Base-by-base conservation (phyloP, 2,888 invertebrate genomes). In the Stramonita haemastoma region DNA sequence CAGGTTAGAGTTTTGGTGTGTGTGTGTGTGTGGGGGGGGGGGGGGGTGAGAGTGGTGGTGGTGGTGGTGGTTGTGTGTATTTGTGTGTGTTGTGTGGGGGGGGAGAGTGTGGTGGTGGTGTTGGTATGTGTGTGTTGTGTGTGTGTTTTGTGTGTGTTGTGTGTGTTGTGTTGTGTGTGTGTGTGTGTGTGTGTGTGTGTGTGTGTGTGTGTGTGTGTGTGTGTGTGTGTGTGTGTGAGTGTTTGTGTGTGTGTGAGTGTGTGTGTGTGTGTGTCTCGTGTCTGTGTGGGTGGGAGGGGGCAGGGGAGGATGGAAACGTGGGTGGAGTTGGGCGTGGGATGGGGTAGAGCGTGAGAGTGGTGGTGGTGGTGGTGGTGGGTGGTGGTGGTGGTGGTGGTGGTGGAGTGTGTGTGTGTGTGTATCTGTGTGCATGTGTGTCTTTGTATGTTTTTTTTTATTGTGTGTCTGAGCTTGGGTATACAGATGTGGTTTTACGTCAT, bases 1-100 rank as follows among this genome's bases (percentile, higher is more conserved):
- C 89, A 95, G 96, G 94, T 95, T 87, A 83, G n/a, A 22, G n/a
- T 73, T n/a, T 73, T 1, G 73, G 26, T 73, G 29, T 17, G 66
- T 66, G 66, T 66, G 66, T 66, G 66, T 66, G 26, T 73, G 26
- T 29, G 2, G 73, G 22, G 26, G 73, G 8, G 73, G 73, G 22
- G 11, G 8, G 26, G 73, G 73, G 73, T 73, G 73, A n/a, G 73
- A 2, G 1, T 73, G n/a, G 22, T 70, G n/a, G 73, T 26, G 11
- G 11, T 13, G 17, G 66, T 66, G 66, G 17, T 4, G 17, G 66
- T 13, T 17, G 17, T 2, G 13, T 66, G 66, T 66, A 13, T 66
- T 4, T 66, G 66, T 66, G 66, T 66, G 66, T 66, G 66, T n/a
- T 66, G 66, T 66, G 66, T 66, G 66, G 17, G 5, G 19, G 26